Base-by-base conservation (phyloP, 2,113 vertebrate genomes). In the Cyanistes caeruleus region DNA sequence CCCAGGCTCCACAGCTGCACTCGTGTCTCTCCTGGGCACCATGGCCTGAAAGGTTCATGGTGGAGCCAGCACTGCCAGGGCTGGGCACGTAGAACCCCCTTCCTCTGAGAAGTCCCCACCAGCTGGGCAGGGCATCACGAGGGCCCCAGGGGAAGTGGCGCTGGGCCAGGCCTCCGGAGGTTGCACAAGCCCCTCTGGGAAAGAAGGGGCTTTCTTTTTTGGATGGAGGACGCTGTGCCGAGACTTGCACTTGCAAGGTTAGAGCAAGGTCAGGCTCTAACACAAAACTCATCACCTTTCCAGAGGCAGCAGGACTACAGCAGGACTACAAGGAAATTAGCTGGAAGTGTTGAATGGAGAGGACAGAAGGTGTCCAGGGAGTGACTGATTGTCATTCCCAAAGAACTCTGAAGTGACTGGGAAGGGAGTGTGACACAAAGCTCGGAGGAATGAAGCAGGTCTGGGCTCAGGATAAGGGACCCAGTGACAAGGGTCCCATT, bases 171-270 rank as follows among this genome's bases (percentile, higher is more conserved):
- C 56, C 3, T 1, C 30, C 9, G 0, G 63, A 79, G 64, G 48
- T 94, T 94, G 87, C 92, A 89, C 81, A 96, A 95, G 69, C 15
- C 16, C 37, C 15, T 51, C 24, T 4, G 7, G 43, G 56, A 64
- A 48, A 82, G 35, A 68, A 72, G 43, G 6, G 6, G 31, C 0
- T 39, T 39, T 39, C 39, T 39, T 39, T 39, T 39, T 39, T 39
- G 0, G 9, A 51, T 0, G 3, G 11, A 39, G 41, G 23, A 22
- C 0, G 1, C 56, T 46, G 39, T 13, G 17, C 44, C 0, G 0
- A 15, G 14, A n/a, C 28, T 59, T 65, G 28, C 12, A 1, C 19
- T n/a, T 30, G 21, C 37, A 23, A 33, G 39, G 44, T 33, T 21
- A 33, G 44, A 17, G 17, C 31, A 35, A 52, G 31, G 60, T 59